Percentiles rank a stretch among this genome's conserved stretches.
Conservation (phyloP, 2,797 vertebrate genomes). For the Hippocampus kuda region DNA sequence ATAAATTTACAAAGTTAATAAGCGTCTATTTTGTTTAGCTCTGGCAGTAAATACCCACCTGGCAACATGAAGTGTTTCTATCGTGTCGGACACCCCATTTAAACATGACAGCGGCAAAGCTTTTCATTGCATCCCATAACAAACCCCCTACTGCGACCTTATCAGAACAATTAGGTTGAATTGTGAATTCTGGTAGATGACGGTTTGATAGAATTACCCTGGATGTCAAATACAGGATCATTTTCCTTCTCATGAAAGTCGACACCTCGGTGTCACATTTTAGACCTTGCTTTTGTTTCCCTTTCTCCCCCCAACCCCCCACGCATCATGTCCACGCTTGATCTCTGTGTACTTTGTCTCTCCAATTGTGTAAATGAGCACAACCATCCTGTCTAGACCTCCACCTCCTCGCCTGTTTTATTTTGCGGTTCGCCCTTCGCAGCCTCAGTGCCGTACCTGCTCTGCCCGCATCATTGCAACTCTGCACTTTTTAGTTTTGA, state of each 20-base stretch:
- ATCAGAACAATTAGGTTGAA: background rate
- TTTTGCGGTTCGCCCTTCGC: background rate
- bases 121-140: background rate
- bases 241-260: background rate
- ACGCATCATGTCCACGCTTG: background rate
- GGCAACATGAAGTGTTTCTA: too few relatives aligned
- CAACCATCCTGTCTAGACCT: background rate
- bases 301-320: background rate
- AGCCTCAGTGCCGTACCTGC: constrained; percentile 5
- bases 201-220: background rate
- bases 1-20: background rate
- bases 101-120: background rate
- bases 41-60: background rate
- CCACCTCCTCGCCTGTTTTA: background rate
- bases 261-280: background rate
- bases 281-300: background rate
- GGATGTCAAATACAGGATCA: background rate
- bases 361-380: background rate
- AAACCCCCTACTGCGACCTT: background rate
- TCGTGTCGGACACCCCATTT: background rate
- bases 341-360: background rate
- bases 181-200: background rate
- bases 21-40: background rate
- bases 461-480: constrained; percentile 29
- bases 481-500: constrained; percentile 35